These are phyloP conservation scores for Bombylius discolor DNA, from an alignment of 2,888 invertebrate genomes.

Conservation along the genomic window DNA sequence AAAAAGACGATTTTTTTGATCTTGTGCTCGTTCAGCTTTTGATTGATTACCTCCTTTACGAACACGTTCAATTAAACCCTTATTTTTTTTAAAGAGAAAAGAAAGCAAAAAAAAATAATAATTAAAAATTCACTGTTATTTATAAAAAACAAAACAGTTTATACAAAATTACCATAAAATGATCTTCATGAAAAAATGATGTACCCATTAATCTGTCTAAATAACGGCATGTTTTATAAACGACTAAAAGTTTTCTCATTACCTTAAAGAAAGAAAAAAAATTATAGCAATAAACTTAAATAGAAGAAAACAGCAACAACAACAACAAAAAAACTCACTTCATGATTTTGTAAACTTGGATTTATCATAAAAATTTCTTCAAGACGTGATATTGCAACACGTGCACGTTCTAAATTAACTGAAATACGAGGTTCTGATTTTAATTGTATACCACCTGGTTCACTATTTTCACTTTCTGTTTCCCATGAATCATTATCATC, in stretches of 20 bases:
- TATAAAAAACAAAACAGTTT: neutral
- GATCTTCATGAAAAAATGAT: slow-evolving; percentile 69
- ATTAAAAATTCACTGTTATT: neutral
- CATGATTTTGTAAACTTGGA: slow-evolving; percentile 59
- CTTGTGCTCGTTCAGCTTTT: slow-evolving; percentile 56
- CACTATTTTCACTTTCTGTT: slow-evolving; percentile 53
- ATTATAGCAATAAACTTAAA: neutral
- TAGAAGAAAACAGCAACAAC: too few relatives aligned
- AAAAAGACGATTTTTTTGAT: slow-evolving; percentile 45
- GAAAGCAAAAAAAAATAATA: neutral
- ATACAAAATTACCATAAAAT: slow-evolving; percentile 48
- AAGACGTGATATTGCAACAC: slow-evolving; percentile 57
- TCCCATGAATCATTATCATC: slow-evolving; percentile 71
- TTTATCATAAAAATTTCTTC: slow-evolving; percentile 70
- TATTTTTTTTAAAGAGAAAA: slow-evolving; percentile 8
- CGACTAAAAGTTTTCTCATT: slow-evolving; percentile 63
- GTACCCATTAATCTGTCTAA: slow-evolving; percentile 77
- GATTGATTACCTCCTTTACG: slow-evolving; percentile 53
- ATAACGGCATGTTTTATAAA: slow-evolving; percentile 77
- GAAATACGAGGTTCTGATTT: slow-evolving; percentile 51
- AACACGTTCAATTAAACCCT: slow-evolving; percentile 61
- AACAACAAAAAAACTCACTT: slow-evolving; percentile 37
- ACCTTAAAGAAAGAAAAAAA: slow-evolving; percentile 35
- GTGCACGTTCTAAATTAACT: slow-evolving; percentile 63
- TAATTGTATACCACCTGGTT: slow-evolving; percentile 24